Conservation (phyloP, 1,140 invertebrate species). For the Bactericera cockerelli region DNA sequence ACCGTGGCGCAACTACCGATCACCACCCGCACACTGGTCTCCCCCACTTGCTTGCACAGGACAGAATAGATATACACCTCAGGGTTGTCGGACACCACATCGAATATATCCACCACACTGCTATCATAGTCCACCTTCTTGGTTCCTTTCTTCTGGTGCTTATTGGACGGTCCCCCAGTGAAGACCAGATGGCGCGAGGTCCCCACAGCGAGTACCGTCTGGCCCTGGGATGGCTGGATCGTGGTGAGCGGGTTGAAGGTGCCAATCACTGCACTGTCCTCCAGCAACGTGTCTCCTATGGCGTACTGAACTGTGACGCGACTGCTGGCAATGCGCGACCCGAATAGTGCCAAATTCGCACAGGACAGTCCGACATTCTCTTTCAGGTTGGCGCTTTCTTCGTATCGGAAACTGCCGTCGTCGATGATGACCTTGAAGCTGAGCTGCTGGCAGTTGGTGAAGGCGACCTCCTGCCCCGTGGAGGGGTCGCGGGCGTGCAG, state of each 20-base stretch:
- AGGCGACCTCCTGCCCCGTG: constrained; percentile 36
- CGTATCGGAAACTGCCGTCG: constrained; percentile 36
- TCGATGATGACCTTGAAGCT: constrained; percentile 43
- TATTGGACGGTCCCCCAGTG: constrained; percentile 40
- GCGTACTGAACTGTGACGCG: constrained; percentile 40
- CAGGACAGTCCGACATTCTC: constrained; percentile 34
- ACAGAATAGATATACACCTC: constrained; percentile 36
- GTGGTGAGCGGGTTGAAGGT: constrained; percentile 45
- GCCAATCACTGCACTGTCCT: constrained; percentile 45
- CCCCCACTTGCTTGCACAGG: constrained; percentile 37
- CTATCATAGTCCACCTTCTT: constrained; percentile 3
- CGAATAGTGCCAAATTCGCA: constrained; percentile 36
- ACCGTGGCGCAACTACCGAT: constrained; percentile 21
- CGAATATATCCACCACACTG: background rate
- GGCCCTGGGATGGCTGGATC: constrained; percentile 33
- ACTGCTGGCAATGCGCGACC: constrained; percentile 33
- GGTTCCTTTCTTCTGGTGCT: background rate
- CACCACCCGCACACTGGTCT: constrained; percentile 32
- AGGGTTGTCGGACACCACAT: constrained; percentile 20
- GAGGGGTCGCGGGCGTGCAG: constrained; percentile 38
- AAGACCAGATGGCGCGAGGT: constrained; percentile 50
- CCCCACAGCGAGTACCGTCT: constrained; percentile 49
- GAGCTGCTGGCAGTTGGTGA: constrained; percentile 48
- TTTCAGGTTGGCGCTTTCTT: constrained; percentile 26
- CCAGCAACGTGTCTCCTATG: constrained; percentile 34